Evolutionary conservation across 2,797 vertebrate genomes (phyloP), one percentile per base, ranked within the genome.

Genomic region (Myotis findleyi): DNA sequence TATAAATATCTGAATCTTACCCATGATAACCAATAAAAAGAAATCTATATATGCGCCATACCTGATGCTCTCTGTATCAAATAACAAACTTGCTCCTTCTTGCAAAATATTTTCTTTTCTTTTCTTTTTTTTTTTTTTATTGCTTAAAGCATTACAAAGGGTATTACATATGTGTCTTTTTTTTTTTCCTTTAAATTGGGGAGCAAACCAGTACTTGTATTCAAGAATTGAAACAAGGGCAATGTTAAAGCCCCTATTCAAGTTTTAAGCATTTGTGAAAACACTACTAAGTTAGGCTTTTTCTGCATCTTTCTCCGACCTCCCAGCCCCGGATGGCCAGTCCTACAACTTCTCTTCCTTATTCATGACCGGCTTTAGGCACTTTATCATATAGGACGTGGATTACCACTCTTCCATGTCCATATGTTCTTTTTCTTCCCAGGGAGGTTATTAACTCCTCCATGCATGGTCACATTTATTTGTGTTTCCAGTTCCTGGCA

Each of bases 51-150:
- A 17, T 44, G 8, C 0, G 51, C 25, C 49, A 20, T 23, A 47
- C 36, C 14, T 8, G 14, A 38, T 59, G 44, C 6, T 81, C 9
- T 51, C 27, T 72, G 21, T 38, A 49, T 64, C n/a, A 75, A 71
- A 41, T 6, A 69, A 49, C 17, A 59, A 62, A n/a, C 2, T 12
- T 21, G 3, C 17, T 64, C 10, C 68, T 55, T 36, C 33, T 72
- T 64, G 38, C 3, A 20, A 87, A 89, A 33, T 10, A n/a, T 87
- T 90, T 94, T 91, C 33, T 73, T 33, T 94, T 91, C 33, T 73
- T 33, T 33, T 33, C 33, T 33, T 33, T 33, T 33, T 33, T 33
- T 33, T 33, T 33, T 33, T 33, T 33, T 33, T 33, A 33, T 33
- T 33, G 33, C 33, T 33, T 33, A 33, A 33, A 33, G 33, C 33